Conservation (phyloP, 1,140 invertebrate species). For the Papilio dardanus region DNA sequence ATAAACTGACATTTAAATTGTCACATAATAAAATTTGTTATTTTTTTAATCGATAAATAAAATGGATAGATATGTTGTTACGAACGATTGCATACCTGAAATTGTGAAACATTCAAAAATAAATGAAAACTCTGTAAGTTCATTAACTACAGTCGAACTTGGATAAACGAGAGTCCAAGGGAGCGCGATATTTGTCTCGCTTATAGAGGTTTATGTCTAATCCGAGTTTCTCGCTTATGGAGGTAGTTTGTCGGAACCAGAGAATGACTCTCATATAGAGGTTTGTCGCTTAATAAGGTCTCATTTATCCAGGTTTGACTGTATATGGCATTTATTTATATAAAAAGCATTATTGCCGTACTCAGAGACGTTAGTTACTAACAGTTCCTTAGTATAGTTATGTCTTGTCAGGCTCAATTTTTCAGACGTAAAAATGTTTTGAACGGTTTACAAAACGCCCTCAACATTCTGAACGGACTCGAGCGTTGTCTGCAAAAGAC, state of each 20-base stretch:
- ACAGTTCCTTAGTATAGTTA: too few relatives aligned
- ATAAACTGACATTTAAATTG: neutral
- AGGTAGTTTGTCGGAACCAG: too few relatives aligned
- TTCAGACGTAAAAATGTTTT: conserved; percentile 49
- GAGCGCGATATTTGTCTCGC: too few relatives aligned
- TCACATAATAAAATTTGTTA: neutral
- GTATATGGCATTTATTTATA: too few relatives aligned
- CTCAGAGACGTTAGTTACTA: neutral
- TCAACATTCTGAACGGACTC: conserved; percentile 53
- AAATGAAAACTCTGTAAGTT: conserved; percentile 48
- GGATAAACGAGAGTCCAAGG: too few relatives aligned
- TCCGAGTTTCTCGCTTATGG: too few relatives aligned
- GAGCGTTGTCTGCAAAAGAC: conserved; percentile 62
- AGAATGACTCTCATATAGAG: too few relatives aligned
- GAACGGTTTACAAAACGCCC: conserved; percentile 57
- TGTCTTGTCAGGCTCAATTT: neutral
- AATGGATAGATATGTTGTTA: conserved; percentile 18
- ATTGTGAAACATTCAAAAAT: conserved; percentile 52
- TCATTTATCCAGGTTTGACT: too few relatives aligned
- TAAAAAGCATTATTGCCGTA: too few relatives aligned
- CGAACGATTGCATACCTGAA: conserved; percentile 34
- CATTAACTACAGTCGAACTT: too few relatives aligned
- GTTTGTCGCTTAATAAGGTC: too few relatives aligned
- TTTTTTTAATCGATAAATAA: neutral
- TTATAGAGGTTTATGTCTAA: too few relatives aligned